These are phyloP conservation scores for Cnemophilus loriae DNA, from an alignment of 2,113 vertebrate species.

Conservation along the genomic window DNA sequence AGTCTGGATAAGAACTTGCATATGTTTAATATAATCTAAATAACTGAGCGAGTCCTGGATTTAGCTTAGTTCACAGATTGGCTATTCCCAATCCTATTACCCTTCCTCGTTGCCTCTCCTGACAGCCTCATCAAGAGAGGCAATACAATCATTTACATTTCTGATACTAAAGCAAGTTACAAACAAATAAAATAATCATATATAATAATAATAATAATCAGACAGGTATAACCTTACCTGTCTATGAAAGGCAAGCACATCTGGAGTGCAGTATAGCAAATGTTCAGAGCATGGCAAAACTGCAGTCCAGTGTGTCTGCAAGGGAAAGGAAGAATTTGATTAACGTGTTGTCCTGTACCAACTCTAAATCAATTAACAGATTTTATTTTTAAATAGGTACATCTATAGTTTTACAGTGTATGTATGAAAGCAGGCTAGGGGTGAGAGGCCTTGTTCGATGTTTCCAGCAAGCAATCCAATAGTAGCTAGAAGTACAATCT, in stretches of 20 bases:
- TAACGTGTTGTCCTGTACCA: background rate
- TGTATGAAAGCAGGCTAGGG: background rate
- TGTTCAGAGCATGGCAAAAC: background rate
- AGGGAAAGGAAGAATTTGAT: background rate
- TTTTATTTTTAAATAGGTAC: background rate
- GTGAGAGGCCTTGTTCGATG: background rate
- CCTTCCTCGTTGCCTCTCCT: background rate
- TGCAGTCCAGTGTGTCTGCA: background rate
- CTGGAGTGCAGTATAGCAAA: background rate
- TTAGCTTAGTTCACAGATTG: background rate
- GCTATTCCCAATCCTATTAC: background rate
- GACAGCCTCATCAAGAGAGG: background rate
- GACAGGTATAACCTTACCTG: background rate
- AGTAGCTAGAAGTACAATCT: background rate
- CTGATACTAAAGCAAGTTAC: background rate
- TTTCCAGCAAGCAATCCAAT: background rate
- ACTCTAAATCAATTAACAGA: background rate
- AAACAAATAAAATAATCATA: background rate
- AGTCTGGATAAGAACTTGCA: constrained; percentile 26
- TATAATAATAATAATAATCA: background rate
- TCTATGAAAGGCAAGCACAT: background rate
- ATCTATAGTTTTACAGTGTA: background rate
- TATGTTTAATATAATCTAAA: constrained; percentile 25
- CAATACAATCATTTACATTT: background rate
- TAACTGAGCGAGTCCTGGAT: background rate